Base-by-base conservation (phyloP, 2,797 vertebrate species). In the Peromyscus nudipes region DNA sequence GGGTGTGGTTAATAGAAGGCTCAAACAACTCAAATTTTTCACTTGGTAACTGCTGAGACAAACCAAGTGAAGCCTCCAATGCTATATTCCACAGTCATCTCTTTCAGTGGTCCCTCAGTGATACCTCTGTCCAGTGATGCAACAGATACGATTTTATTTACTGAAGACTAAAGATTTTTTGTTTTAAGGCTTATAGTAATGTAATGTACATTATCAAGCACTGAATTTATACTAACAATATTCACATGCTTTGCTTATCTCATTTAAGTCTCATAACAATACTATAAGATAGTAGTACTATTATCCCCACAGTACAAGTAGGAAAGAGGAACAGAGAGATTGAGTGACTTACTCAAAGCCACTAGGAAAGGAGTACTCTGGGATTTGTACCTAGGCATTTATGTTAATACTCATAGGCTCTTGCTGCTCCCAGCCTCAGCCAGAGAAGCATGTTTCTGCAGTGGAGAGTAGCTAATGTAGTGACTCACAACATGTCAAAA, bases 281-380 rank as follows among this genome's bases (percentile, higher is more conserved):
- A 2, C 67, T 40, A n/a, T 16, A 17, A 94, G 43, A 77, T 40
- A 89, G 2, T 46, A 67, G 1, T 65, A n/a, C 81, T 81, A 4
- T 40, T 76, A 77, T 52, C 23, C 67, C 21, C 0, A 4, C 21
- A 55, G 37, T 71, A 85, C 21, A 79, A 37, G 1, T 12, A 86
- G 43, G 52, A 91, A 96, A 97, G 31, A 94, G 21, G 16, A 92
- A 88, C 69, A 95, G 25, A 92, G 13, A 91, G 27, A 67, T 37
- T 73, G 40, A 95, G 49, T n/a, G 71, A 94, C 34, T 73, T 71
- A 31, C 52, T 90, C 49, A 57, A 73, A 95, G 69, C 21, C 57
- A 73, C 60, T 21, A 67, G 37, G 4, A 55, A 96, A 4, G 19
- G 12, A 79, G 8, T 16, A 46, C 3, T 57, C 21, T 85, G 77